phyloP scores from a whole-genome alignment of 1,140 invertebrate species.

The Campoletis sonorensis region DNA sequence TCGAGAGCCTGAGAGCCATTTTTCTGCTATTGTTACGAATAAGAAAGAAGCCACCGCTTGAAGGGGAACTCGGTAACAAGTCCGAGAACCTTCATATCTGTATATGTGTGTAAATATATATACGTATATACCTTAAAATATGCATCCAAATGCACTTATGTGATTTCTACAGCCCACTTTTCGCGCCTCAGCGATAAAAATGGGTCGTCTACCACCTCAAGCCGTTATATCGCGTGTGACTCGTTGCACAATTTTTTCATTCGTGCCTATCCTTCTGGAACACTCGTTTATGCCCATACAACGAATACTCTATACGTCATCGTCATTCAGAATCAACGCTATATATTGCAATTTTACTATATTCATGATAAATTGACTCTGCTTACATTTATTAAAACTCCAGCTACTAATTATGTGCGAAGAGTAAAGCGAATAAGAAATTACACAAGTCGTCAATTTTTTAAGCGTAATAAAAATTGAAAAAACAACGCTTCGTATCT shows the following conservation, averaged over 20 bases:
- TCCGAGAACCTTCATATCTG: neutral
- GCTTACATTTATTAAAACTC: neutral
- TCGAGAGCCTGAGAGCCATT: constrained; percentile 17
- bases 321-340: neutral
- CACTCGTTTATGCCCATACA: constrained; percentile 9
- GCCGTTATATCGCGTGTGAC: constrained; percentile 52
- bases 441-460: too few species aligned
- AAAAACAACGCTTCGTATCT: too few species aligned
- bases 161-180: constrained; percentile 58
- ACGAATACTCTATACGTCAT: neutral
- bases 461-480: too few species aligned
- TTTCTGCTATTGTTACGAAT: constrained; percentile 14
- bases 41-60: constrained; percentile 7
- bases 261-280: constrained; percentile 7
- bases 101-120: neutral
- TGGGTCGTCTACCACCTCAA: constrained; percentile 54
- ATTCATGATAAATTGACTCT: neutral
- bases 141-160: constrained; percentile 27
- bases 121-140: neutral
- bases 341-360: neutral
- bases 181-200: constrained; percentile 59
- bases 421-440: too few species aligned
- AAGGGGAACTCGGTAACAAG: constrained; percentile 2
- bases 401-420: too few species aligned
- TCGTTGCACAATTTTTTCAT: constrained; percentile 33